Evolutionary conservation across 2,888 invertebrate species (phyloP), one percentile per base, ranked within the genome.

Genomic region (Leptinotarsa peninsularis): DNA sequence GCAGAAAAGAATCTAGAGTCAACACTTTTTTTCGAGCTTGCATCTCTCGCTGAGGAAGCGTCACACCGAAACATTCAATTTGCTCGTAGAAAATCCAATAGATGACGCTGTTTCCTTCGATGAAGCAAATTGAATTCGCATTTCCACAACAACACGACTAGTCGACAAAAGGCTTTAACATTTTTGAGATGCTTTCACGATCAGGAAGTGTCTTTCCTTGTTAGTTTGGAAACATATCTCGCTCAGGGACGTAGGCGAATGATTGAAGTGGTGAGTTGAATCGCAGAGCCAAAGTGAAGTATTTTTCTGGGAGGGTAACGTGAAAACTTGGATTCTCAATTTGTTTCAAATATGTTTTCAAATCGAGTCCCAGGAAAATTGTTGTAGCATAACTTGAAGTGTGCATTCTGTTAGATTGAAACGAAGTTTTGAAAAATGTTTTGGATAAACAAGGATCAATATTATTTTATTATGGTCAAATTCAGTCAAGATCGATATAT

Each of bases 121-220:
- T 63, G 68, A 33, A 69, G 74, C 49, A 76, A 76, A 76, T 76
- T 74, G 71, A 71, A 76, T 76, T 76, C 70, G 74, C 68, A 67
- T 69, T 72, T 71, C 58, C 69, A 49, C 70, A 43, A 70, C 43
- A 43, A 58, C 63, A 63, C 63, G 33, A 33, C 63, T 33, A 70
- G 58, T 70, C 70, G 49, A 60, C 71, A 68, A 76, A 43, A 60
- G 74, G 69, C 70, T 73, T 73, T 72, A 76, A 74, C 71, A 71
- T 73, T 76, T 71, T 74, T 67, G 56, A 67, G 56, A 71, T 72
- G 76, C 74, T 71, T 76, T 76, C 71, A 74, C 71, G 71, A 73
- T 66, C 68, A 71, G 67, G 52, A 50, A 43, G 66, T 63, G 76
- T 74, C 74, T 43, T 15, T 5, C 18, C 75, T 72, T 58, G 75